A percentile compares a stretch with the other conserved stretches of the same genome.
Conservation (phyloP, 1,140 invertebrate genomes). For the Zaprionus lachaisei region DNA sequence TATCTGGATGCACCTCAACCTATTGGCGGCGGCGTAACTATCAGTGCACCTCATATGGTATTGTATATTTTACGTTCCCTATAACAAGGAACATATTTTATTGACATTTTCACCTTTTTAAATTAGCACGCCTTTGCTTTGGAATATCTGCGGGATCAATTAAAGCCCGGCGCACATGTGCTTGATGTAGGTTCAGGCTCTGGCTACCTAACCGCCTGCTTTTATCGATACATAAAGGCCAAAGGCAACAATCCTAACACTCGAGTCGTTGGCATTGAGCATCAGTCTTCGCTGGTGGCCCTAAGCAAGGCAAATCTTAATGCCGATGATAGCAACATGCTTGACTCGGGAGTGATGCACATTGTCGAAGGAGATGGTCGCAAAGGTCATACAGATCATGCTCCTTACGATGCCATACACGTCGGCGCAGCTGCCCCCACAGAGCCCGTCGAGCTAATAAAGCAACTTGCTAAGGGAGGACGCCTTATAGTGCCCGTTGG, state of each 20-base stretch:
- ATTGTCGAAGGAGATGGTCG: constrained; percentile 94
- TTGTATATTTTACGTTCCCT: not conserved
- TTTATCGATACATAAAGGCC: constrained; percentile 87
- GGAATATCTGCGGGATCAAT: constrained; percentile 93
- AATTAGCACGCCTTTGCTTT: constrained; percentile 95
- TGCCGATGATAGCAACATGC: constrained; percentile 89
- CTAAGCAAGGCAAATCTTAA: constrained; percentile 91
- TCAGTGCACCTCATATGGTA: constrained; percentile 99
- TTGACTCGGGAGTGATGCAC: constrained; percentile 88
- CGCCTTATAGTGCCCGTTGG: constrained; percentile 97
- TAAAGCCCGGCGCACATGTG: constrained; percentile 91
- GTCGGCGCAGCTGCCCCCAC: constrained; percentile 96
- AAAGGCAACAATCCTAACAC: constrained; percentile 88
- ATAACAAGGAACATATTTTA: not conserved
- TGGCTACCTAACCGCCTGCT: constrained; percentile 98
- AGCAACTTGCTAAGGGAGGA: constrained; percentile 91
- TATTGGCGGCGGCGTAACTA: constrained; percentile 96
- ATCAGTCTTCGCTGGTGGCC: constrained; percentile 93
- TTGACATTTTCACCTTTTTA: not conserved
- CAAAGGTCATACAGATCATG: constrained; percentile 89
- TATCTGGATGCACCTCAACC: constrained; percentile 96
- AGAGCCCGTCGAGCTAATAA: constrained; percentile 88
- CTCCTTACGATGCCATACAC: constrained; percentile 89
- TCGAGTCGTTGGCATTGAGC: constrained; percentile 94
- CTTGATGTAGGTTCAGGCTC: constrained; percentile 98